Conservation (phyloP, 2,113 vertebrate genomes). For the Phalacrocorax carbo region DNA sequence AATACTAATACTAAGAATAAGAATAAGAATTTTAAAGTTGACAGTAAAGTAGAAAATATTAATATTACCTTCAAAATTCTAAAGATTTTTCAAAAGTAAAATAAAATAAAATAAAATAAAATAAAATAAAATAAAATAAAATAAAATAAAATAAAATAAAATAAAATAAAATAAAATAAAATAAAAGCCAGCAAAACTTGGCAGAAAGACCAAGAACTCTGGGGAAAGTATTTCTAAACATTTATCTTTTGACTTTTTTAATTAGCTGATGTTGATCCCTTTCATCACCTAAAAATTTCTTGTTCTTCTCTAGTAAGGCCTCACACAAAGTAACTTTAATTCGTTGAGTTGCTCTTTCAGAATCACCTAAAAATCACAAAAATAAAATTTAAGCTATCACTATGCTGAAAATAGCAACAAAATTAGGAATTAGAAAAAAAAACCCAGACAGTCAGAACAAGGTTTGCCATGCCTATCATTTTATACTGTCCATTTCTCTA, state of each 20-base stretch:
- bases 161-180: background rate
- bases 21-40: too few relatives aligned
- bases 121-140: background rate
- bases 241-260: background rate
- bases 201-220: background rate
- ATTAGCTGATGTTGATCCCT: background rate
- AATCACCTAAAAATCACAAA: background rate
- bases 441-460: background rate
- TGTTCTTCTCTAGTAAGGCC: background rate
- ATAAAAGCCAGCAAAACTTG: background rate
- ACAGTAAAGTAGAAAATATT: background rate
- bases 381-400: background rate
- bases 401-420: background rate
- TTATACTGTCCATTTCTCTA: background rate
- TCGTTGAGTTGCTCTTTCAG: background rate
- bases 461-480: background rate
- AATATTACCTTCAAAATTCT: background rate
- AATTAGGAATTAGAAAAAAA: background rate
- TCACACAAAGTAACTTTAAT: background rate
- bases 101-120: background rate
- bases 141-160: background rate
- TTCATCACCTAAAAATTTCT: background rate
- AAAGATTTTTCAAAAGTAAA: background rate
- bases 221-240: background rate
- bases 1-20: background rate